Evolutionary conservation across 2,113 vertebrate genomes (phyloP), one percentile per base, ranked within the genome.

Genomic region (Phycodurus eques): DNA sequence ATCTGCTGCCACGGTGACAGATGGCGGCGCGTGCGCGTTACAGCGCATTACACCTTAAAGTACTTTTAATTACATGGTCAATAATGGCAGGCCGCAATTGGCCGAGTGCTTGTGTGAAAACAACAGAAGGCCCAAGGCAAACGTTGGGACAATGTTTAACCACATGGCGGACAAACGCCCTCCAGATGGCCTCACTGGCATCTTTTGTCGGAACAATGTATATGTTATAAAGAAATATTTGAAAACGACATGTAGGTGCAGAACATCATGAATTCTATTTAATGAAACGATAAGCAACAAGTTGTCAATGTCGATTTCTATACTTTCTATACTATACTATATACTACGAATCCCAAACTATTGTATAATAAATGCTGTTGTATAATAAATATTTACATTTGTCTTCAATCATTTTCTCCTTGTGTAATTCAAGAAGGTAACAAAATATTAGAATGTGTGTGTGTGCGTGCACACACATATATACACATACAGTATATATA

Each of bases 11-110:
- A 4, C 31, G 15, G 59, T 17, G 94, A 95, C 98, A 99, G 98
- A 99, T 99, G 98, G 98, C 87, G 93, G 91, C 93, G 92, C 94
- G 94, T 88, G 80, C 93, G 95, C 96, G 98, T 97, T 98, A 97
- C 96, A 96, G 95, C 97, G 96, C 96, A 94, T 59, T 94, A 92
- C 93, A 94, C 93, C 93, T 95, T 95, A 96, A 97, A 96, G 98
- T 96, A 95, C 95, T 98, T 61, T 98, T 98, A 98, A 98, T 99
- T 98, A 94, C 98, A 96, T 95, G 96, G 97, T 99, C 96, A 99
- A 99, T 97, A 99, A 93, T 92, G 42, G 95, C 90, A 92, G 90
- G 92, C 94, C 96, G 95, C 95, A 95, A 94, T 94, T 92, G 92
- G 93, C 79, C 84, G 92, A 92, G 85, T 95, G 95, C 94, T 75